A percentile compares a stretch with the other conserved stretches of the same genome.
Conservation (phyloP, 2,113 vertebrate species). For the Eudyptes chrysolophus region DNA sequence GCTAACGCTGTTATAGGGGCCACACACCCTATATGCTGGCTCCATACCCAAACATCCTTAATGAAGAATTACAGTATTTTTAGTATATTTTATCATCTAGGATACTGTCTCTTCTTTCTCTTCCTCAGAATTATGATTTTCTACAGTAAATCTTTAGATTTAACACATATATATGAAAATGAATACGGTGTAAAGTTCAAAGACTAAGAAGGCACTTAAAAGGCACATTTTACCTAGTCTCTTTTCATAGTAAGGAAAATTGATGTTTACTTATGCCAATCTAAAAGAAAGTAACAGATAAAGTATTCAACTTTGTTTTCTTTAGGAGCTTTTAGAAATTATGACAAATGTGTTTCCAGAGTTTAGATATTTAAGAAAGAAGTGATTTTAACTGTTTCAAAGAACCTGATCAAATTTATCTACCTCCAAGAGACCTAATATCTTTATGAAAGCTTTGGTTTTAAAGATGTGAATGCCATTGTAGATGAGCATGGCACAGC, state of each 20-base stretch:
- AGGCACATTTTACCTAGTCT: neutral
- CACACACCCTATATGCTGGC: accelerated
- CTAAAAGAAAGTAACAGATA: neutral
- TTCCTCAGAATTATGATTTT: neutral
- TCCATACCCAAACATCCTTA: neutral
- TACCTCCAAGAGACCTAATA: neutral
- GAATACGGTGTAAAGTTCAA: neutral
- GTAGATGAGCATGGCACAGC: neutral
- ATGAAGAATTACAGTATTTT: neutral
- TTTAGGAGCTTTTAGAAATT: neutral
- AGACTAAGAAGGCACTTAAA: neutral
- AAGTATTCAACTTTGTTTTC: neutral
- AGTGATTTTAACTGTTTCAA: neutral
- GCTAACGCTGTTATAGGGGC: neutral
- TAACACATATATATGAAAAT: neutral
- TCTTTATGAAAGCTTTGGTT: neutral
- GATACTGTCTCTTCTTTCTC: neutral
- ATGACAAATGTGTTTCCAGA: neutral
- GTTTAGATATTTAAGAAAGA: neutral
- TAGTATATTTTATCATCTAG: neutral
- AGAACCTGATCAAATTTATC: neutral
- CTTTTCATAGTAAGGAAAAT: neutral
- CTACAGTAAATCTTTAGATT: neutral
- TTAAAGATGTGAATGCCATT: neutral
- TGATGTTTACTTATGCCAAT: neutral